Percentiles rank a stretch among this genome's conserved stretches.
Evolutionary conservation across 2,888 invertebrate species (phyloP).

Genomic region (Hedychridium roseum): DNA sequence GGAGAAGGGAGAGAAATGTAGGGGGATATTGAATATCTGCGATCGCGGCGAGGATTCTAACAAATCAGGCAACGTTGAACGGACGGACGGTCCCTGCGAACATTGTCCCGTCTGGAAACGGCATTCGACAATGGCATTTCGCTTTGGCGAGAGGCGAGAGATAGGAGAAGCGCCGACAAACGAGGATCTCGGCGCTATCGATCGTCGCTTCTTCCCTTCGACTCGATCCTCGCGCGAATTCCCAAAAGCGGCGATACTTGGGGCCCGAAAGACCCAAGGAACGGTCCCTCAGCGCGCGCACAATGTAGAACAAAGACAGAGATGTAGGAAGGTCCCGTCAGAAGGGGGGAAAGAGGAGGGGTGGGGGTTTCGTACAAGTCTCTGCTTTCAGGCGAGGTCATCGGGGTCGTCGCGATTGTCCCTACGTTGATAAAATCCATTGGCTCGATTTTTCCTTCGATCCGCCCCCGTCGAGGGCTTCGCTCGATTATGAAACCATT

Average conservation of each 20-base stretch:
- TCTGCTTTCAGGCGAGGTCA: slow-evolving; percentile 57
- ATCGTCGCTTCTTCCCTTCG: slow-evolving; percentile 16
- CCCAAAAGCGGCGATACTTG: slow-evolving; percentile 37
- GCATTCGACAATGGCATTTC: slow-evolving; percentile 38
- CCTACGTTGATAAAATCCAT: slow-evolving; percentile 28
- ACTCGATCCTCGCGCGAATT: slow-evolving; percentile 17
- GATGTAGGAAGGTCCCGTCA: slow-evolving; percentile 20
- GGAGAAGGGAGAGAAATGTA: too few species aligned
- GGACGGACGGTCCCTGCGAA: too few species aligned
- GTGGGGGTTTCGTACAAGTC: slow-evolving; percentile 53
- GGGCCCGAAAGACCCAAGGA: slow-evolving; percentile 15
- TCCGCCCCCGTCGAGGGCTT: slow-evolving; percentile 3
- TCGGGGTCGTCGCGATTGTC: slow-evolving; percentile 51
- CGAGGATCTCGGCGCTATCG: slow-evolving; percentile 32
- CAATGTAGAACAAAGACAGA: slow-evolving; percentile 14
- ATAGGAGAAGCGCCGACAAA: slow-evolving; percentile 35
- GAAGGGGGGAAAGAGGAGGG: slow-evolving; percentile 20
- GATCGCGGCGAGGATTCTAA: too few species aligned
- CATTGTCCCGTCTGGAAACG: slow-evolving; percentile 33
- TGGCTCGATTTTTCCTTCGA: slow-evolving; percentile 27
- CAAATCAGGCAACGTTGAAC: too few species aligned
- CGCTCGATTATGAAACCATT: too few species aligned
- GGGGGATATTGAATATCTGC: too few species aligned
- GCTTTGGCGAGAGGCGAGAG: slow-evolving; percentile 23
- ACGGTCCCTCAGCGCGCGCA: slow-evolving; percentile 9